phyloP scores from a whole-genome alignment of 1,140 invertebrate species.

The Hermatobates lingyangjiaoensis region DNA sequence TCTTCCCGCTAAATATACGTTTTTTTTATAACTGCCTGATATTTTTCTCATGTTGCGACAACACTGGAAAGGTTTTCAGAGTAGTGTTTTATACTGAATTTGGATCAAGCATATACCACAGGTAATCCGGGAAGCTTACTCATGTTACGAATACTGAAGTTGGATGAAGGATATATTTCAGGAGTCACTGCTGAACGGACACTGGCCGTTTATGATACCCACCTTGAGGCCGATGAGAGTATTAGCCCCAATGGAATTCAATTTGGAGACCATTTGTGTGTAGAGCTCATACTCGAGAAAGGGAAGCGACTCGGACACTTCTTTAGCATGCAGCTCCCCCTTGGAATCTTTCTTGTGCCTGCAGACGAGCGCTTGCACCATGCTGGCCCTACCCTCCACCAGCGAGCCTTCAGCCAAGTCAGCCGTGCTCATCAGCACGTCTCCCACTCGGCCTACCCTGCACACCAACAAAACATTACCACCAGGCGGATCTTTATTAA shows the following conservation, averaged over 20 bases:
- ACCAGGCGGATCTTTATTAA: no score
- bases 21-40: no score
- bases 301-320: conserved; percentile 80
- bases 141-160: no score
- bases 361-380: conserved; percentile 60
- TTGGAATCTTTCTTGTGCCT: conserved; percentile 57
- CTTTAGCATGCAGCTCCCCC: conserved; percentile 76
- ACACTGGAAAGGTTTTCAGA: no score
- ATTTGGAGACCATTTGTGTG: conserved; percentile 72
- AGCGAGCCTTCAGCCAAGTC: conserved; percentile 58
- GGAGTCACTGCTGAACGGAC: no score
- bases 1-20: no score
- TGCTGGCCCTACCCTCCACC: conserved; percentile 51
- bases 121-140: no score
- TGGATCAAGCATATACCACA: no score
- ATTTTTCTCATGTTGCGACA: no score
- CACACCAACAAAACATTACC: conserved; percentile 16
- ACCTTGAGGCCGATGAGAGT: conserved; percentile 68
- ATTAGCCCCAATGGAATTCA: conserved; percentile 86
- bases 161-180: no score
- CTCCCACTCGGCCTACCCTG: conserved; percentile 67
- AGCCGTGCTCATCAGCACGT: conserved; percentile 74
- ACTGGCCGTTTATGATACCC: no score
- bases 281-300: conserved; percentile 93
- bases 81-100: no score